Evolutionary conservation across 2,113 vertebrate species (phyloP).

Genomic region (Antennarius striatus): DNA sequence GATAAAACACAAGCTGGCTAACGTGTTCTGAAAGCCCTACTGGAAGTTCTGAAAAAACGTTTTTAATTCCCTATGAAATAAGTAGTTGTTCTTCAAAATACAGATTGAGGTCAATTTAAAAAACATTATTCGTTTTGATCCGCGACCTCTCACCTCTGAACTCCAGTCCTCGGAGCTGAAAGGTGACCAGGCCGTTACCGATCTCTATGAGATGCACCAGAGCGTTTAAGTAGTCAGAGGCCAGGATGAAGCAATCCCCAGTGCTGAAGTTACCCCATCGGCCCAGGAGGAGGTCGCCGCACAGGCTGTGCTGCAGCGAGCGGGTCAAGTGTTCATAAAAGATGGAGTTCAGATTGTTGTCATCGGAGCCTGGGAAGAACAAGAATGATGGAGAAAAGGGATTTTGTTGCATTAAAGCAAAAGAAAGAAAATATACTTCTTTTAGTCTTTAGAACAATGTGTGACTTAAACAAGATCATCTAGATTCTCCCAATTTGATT

Average conservation of each 20-base stretch:
- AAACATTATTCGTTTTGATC: too few relatives aligned
- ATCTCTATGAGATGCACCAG: constrained; percentile 92
- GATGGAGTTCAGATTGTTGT: constrained; percentile 93
- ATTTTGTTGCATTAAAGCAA: too few relatives aligned
- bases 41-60: too few relatives aligned
- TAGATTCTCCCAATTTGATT: too few relatives aligned
- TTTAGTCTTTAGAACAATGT: neutral
- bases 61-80: too few relatives aligned
- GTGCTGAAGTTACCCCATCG: constrained; percentile 91
- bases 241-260: constrained; percentile 90
- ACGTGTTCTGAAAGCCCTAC: too few relatives aligned
- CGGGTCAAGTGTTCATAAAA: constrained; percentile 92
- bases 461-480: neutral
- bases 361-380: constrained; percentile 81
- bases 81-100: too few relatives aligned
- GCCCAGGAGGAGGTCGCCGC: constrained; percentile 88
- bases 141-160: constrained; percentile 83
- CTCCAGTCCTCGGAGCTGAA: constrained; percentile 90
- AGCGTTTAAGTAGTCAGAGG: constrained; percentile 92
- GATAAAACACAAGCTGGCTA: constrained; percentile 9
- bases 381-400: neutral
- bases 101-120: too few relatives aligned
- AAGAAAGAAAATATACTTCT: too few relatives aligned
- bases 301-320: constrained; percentile 90
- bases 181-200: constrained; percentile 90